Base-by-base conservation (phyloP, 2,797 vertebrate species). In the Pangasius sanitwongsei region DNA sequence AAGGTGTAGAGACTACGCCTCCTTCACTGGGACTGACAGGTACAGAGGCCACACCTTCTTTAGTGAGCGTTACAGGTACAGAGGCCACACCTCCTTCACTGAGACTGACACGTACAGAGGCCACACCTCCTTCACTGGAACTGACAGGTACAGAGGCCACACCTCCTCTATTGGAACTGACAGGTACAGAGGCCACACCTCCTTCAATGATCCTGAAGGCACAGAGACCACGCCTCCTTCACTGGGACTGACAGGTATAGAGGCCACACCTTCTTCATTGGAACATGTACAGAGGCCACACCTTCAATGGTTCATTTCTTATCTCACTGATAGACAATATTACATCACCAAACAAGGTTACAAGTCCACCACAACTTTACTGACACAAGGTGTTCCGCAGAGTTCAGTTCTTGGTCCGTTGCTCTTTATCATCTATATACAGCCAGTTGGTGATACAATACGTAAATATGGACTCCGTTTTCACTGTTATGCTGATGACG, bases 21-120 rank as follows among this genome's bases (percentile, higher is more conserved):
- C 37, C 37, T 23, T 72, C 69, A 41, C 34, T 72, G 16, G 13
- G 13, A 72, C 69, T 61, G 20, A 67, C 41, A 75, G 72, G 23
- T 8, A 77, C 8, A 50, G 12, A 50, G 11, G 3, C 37, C 28
- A 15, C 72, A 13, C 41, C 20, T 48, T 23, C 18, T 48, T 75
- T 23, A 48, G 0, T 44, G 7, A 23, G 0, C 20, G 0, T 23
- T 0, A n/a, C 72, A 20, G n/a, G 34, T 23, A 41, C 1, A 72
- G 69, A 41, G 34, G 16, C 13, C 65, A 69, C 15, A 6, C 65
- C 65, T 31, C n/a, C 65, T 15, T 69, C n/a, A 34, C 0, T 69
- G 4, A 15, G 0, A 31, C 4, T 13, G 0, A 31, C n/a, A 69
- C 13, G n/a, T 69, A 67, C 13, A 65, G 8, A 65, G 25, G 11